Conservation (phyloP, 2,888 invertebrate species). For the Isoperla grammatica region DNA sequence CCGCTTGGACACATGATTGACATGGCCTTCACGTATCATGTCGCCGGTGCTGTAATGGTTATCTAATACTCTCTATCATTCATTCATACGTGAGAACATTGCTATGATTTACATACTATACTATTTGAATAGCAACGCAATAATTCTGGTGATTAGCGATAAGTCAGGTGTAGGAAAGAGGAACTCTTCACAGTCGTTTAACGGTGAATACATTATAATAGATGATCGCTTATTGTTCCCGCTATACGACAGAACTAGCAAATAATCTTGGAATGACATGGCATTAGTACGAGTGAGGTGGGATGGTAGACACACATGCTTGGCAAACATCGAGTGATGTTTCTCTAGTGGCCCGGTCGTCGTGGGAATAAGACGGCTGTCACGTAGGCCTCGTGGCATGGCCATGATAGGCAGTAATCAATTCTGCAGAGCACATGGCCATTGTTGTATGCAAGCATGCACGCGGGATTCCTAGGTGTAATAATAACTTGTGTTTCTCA, state of each 20-base stretch:
- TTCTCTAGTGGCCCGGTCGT: neutral
- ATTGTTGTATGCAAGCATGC: no score
- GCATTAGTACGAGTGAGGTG: neutral
- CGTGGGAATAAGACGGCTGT: slow-evolving; percentile 6
- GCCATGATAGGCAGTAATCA: slow-evolving; percentile 9
- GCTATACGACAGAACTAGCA: neutral
- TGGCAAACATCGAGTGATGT: neutral
- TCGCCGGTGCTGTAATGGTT: no score
- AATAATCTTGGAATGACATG: neutral
- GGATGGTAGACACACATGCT: slow-evolving; percentile 8
- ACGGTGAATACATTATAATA: slow-evolving; percentile 15
- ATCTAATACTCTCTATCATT: no score
- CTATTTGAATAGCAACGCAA: no score
- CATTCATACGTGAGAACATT: no score
- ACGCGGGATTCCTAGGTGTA: no score
- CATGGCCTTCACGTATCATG: no score
- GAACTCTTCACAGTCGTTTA: slow-evolving; percentile 4
- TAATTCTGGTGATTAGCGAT: no score
- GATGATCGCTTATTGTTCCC: slow-evolving; percentile 6
- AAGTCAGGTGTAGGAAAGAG: neutral
- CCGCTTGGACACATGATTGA: no score
- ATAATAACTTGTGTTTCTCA: neutral
- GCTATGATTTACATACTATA: no score
- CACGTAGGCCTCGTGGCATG: slow-evolving; percentile 10
- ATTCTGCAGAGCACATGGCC: slow-evolving; percentile 11